Evolutionary conservation across 2,797 vertebrate species (phyloP).

Genomic region (Eulemur albifrons): DNA sequence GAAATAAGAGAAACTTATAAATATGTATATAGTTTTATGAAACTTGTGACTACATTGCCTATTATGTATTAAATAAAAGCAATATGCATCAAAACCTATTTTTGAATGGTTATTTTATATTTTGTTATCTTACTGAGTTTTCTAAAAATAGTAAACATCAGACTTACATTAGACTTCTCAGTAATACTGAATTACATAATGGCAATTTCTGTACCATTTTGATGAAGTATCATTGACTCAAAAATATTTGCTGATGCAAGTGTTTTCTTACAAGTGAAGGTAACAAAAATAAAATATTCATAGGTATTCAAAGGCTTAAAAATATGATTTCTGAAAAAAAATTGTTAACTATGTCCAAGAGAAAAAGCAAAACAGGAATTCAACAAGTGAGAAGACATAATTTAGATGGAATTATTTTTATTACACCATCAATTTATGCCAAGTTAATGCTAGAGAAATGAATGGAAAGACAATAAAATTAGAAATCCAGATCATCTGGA

Average conservation of each 20-base stretch:
- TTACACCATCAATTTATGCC: neutral
- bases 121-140: neutral
- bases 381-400: neutral
- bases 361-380: neutral
- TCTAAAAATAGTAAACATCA: neutral
- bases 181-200: neutral
- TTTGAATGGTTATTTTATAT: neutral
- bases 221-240: neutral
- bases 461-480: neutral
- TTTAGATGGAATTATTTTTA: neutral
- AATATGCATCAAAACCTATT: neutral
- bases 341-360: neutral
- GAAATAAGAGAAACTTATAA: neutral
- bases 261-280: neutral
- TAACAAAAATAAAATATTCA: neutral
- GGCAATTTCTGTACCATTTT: neutral
- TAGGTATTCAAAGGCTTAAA: neutral
- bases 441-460: neutral
- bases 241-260: neutral
- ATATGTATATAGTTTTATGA: neutral
- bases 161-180: neutral
- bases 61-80: neutral
- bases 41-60: neutral
- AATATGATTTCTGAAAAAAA: neutral
- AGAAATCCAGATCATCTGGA: neutral